Base-by-base conservation (phyloP, 2,888 invertebrate species). In the Hofmannophila pseudospretella region DNA sequence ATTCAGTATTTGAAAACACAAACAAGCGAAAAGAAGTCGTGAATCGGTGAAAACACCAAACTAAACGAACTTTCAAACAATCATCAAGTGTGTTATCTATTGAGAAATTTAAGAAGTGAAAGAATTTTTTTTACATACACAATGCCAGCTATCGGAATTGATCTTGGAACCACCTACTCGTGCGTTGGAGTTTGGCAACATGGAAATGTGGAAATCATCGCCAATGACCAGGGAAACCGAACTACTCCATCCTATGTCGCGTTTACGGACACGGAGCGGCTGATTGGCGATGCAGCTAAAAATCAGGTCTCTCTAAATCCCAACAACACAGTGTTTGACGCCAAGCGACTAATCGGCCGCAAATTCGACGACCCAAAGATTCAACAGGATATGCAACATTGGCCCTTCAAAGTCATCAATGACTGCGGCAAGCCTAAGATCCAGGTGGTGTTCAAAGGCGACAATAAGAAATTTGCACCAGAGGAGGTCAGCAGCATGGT, bases 231-330 rank as follows among this genome's bases (percentile, higher is more conserved):
- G 77, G 96, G 95, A 45, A 96, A 96, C 74, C 86, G 95, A 34
- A 95, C 95, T 7, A 96, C 95, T 33, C 95, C 96, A 31, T 94
- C 94, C 47, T 96, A 94, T 76, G 95, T 96, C 33, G 95, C 94
- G 3, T 96, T 96, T 71, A 95, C 94, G 13, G 95, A 96, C 52
- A 92, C 90, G 2, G 95, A 96, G 73, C 88, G 95, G 32, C 86
- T 96, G 23, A 94, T 96, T 54, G 95, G 96, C 27, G 95, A 96
- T 81, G 94, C 94, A 10, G 95, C 95, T 22, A 95, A 95, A 75
- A 94, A 94, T 70, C 95, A 95, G 78, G 93, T 93, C 14, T 91
- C 91, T 22, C 89, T 91, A 85, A 94, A 94, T 72, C 93, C 94
- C 14, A 87, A 71, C 58, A 93, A 94, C 79, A 93, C 93, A 0